Evolutionary conservation across 2,113 vertebrate species (phyloP).

Genomic region (Cyphotilapia sp.): DNA sequence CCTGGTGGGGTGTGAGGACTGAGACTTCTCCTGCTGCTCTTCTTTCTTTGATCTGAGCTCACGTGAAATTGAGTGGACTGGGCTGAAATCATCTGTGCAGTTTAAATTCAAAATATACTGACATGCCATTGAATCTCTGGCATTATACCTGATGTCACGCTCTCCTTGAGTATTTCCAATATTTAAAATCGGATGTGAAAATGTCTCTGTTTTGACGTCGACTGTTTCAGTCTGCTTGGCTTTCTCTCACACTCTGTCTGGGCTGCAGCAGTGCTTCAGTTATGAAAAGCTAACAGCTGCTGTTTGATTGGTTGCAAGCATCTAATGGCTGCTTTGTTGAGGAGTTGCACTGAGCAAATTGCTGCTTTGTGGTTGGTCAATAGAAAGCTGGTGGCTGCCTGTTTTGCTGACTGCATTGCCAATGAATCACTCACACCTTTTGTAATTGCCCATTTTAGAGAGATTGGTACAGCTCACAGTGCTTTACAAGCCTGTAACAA

Average conservation of each 20-base stretch:
- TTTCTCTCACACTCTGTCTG: conserved; percentile 15
- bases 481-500: background rate
- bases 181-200: conserved; percentile 18
- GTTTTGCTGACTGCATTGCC: background rate
- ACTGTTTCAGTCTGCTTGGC: conserved; percentile 40
- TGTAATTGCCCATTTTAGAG: background rate
- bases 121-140: background rate
- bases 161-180: background rate
- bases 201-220: background rate
- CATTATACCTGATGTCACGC: background rate
- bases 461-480: background rate
- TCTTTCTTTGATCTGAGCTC: background rate
- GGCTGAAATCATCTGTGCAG: background rate
- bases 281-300: conserved; percentile 28
- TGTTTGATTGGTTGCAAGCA: conserved; percentile 30
- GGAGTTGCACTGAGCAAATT: background rate
- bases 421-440: background rate
- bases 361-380: conserved; percentile 6
- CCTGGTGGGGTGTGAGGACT: background rate
- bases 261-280: conserved; percentile 17
- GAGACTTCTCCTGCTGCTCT: background rate
- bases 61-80: background rate
- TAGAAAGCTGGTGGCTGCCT: conserved; percentile 28
- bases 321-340: conserved; percentile 29
- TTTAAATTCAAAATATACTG: background rate